Evolutionary conservation across 2,797 vertebrate species (phyloP).

Genomic region (Spinus pinus): DNA sequence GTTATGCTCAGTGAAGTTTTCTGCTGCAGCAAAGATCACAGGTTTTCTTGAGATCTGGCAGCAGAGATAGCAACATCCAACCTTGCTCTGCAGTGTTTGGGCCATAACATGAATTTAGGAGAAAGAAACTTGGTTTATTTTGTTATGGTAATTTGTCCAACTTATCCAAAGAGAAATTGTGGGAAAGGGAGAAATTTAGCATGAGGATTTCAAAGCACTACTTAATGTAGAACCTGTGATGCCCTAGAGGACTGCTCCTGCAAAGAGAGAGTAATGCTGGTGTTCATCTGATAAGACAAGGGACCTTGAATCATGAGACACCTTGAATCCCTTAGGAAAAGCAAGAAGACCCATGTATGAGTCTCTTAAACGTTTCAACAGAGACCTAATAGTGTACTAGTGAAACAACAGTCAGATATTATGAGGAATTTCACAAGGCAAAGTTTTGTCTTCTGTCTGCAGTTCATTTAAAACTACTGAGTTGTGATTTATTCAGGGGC

Average conservation of each 20-base stretch:
- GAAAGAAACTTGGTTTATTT: background rate
- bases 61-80: background rate
- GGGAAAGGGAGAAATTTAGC: background rate
- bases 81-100: background rate
- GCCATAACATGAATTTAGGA: background rate
- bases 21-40: background rate
- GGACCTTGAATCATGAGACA: background rate
- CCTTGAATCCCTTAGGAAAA: background rate
- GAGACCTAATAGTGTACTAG: background rate
- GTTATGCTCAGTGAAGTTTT: background rate
- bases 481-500: background rate
- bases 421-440: background rate
- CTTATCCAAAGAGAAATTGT: background rate
- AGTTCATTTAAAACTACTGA: background rate
- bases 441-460: background rate
- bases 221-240: background rate
- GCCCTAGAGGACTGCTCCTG: background rate
- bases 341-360: background rate
- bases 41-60: background rate
- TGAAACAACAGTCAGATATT: background rate
- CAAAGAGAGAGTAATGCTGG: background rate
- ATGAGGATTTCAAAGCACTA: background rate
- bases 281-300: background rate
- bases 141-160: background rate
- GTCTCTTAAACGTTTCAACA: background rate